Percentiles rank a stretch among this genome's conserved stretches.
Conservation (phyloP, 2,797 vertebrate species). For the Enteromius radiatus region DNA sequence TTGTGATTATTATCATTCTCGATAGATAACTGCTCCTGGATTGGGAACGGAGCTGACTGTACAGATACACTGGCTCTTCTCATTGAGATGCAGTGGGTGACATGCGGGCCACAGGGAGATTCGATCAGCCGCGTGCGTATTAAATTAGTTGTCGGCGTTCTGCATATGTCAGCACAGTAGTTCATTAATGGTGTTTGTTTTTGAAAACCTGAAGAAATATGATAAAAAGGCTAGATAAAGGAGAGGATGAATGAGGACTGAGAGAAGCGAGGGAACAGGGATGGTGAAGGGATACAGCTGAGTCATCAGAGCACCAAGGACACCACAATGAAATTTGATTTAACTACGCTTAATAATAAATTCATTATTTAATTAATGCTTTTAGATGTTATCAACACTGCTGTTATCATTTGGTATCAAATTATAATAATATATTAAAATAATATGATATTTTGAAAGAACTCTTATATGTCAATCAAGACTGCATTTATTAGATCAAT, state of each 20-base stretch:
- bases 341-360: slow-evolving; percentile 25
- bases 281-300: slow-evolving; percentile 43
- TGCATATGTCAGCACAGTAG: slow-evolving; percentile 66
- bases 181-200: slow-evolving; percentile 69
- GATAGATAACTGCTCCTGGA: slow-evolving; percentile 44
- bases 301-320: slow-evolving; percentile 63
- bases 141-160: slow-evolving; percentile 64
- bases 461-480: not conserved
- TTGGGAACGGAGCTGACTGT: slow-evolving; percentile 1
- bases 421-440: too few species aligned
- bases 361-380: not conserved
- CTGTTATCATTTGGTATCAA: too few species aligned
- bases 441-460: too few species aligned
- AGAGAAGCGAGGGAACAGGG: slow-evolving; percentile 28
- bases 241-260: slow-evolving; percentile 41
- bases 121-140: slow-evolving; percentile 60
- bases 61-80: slow-evolving; percentile 41
- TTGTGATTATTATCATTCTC: slow-evolving; percentile 59
- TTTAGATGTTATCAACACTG: not conserved
- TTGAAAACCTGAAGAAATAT: slow-evolving; percentile 64
- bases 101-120: slow-evolving; percentile 61
- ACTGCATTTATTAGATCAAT: not conserved
- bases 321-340: slow-evolving; percentile 45
- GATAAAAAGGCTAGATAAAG: slow-evolving; percentile 57
- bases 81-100: slow-evolving; percentile 62